Conservation (phyloP, 2,797 vertebrate species). For the Cossypha polioptera region DNA sequence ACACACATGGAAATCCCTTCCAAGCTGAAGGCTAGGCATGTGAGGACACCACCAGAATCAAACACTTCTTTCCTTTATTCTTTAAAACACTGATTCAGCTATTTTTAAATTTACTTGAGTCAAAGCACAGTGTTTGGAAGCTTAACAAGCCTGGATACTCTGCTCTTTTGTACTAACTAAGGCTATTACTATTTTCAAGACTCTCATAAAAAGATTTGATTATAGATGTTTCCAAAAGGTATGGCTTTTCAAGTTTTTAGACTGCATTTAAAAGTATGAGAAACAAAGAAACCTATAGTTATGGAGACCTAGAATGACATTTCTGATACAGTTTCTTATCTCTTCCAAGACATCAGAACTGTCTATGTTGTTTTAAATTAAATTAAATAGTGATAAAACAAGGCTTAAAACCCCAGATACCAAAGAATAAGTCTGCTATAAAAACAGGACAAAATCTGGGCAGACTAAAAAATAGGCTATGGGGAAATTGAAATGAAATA, state of each 20-base stretch:
- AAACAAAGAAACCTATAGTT: not conserved
- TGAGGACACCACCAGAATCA: not conserved
- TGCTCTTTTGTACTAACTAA: not conserved
- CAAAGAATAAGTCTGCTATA: not conserved
- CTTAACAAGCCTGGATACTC: not conserved
- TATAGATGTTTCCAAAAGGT: not conserved
- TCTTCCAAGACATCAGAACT: not conserved
- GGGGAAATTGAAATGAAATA: not conserved
- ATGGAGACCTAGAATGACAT: not conserved
- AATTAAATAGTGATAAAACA: not conserved
- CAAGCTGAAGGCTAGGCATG: not conserved
- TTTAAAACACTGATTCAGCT: not conserved
- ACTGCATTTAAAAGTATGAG: not conserved
- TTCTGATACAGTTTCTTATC: not conserved
- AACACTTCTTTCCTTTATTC: not conserved
- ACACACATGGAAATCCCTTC: conserved; percentile 18
- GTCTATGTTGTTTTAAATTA: not conserved
- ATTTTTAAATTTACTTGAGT: conserved; percentile 31
- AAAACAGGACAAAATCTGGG: not conserved
- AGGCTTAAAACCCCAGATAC: not conserved
- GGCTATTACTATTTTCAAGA: not conserved
- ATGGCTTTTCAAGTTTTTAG: not conserved
- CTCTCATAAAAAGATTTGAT: not conserved
- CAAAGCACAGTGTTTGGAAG: not conserved
- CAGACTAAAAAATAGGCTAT: not conserved